Percentiles rank a stretch among this genome's conserved stretches.
These are phyloP conservation scores for Heptranchias perlo DNA, from an alignment of 2,113 vertebrate genomes.

Conservation along the genomic window DNA sequence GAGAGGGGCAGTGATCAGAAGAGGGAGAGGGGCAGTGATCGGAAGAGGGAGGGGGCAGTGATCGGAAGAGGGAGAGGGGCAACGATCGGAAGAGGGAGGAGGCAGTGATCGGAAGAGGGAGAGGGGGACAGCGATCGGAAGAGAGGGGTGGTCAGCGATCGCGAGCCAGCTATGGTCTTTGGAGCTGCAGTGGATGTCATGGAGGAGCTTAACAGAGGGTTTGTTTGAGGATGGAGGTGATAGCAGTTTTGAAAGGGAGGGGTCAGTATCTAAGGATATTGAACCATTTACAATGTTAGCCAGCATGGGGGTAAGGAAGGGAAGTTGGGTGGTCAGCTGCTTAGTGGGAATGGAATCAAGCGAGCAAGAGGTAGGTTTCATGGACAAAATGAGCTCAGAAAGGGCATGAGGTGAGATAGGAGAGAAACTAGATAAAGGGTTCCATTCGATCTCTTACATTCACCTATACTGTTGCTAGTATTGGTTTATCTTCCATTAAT, in stretches of 20 bases:
- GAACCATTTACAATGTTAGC: not conserved
- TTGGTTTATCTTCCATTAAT: too few species aligned
- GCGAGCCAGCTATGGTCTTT: not conserved
- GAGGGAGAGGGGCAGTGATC: not conserved
- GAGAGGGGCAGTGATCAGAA: not conserved
- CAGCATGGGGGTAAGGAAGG: not conserved
- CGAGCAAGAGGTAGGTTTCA: not conserved
- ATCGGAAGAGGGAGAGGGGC: not conserved
- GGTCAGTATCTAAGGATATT: not conserved
- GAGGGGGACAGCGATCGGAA: not conserved
- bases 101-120: not conserved
- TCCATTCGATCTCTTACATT: too few species aligned
- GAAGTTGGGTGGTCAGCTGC: not conserved
- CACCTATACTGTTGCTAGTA: too few species aligned
- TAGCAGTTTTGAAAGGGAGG: not conserved
- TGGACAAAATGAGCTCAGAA: not conserved
- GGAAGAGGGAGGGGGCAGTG: not conserved
- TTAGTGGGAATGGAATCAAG: not conserved
- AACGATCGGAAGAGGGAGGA: not conserved
- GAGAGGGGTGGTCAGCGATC: not conserved
- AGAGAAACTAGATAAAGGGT: too few species aligned
- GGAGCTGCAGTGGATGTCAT: not conserved
- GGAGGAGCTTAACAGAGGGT: not conserved
- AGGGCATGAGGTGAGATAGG: too few species aligned
- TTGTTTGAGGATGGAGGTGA: not conserved